phyloP scores from a whole-genome alignment of 2,797 vertebrate genomes.

The Anisognathus igniventris region DNA sequence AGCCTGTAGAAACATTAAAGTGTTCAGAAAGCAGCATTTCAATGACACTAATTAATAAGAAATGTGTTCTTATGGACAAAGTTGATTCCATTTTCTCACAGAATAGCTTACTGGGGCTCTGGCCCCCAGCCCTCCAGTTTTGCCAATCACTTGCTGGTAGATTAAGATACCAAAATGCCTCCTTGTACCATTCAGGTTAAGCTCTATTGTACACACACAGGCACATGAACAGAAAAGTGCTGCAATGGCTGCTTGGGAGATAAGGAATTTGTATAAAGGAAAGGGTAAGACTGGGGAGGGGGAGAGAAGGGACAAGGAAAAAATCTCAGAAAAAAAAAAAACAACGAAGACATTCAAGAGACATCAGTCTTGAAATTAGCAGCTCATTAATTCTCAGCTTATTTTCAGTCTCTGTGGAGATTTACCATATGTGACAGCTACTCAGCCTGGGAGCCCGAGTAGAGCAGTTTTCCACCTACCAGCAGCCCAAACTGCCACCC shows the following conservation, averaged over 20 bases:
- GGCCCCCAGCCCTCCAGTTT: background rate
- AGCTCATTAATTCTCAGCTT: constrained; percentile 47
- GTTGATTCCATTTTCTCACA: background rate
- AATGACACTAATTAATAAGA: background rate
- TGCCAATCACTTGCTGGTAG: background rate
- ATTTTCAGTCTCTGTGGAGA: constrained; percentile 24
- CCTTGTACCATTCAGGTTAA: background rate
- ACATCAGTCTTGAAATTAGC: constrained; percentile 29
- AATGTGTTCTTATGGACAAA: background rate
- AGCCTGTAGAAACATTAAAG: background rate
- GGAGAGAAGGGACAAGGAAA: background rate
- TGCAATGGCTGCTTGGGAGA: background rate
- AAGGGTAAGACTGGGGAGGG: background rate
- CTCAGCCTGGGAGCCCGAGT: background rate
- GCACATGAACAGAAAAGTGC: background rate
- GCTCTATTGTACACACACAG: background rate
- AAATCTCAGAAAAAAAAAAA: background rate
- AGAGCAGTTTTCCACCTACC: background rate
- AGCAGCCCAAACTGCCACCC: background rate
- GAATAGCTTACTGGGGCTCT: background rate
- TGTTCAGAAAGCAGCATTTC: background rate
- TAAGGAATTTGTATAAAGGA: background rate
- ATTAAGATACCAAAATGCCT: background rate
- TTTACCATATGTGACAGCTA: constrained; percentile 21
- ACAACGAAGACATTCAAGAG: background rate